Percentiles rank a stretch among this genome's conserved stretches.
phyloP scores from a whole-genome alignment of 2,113 vertebrate species.

The Isichthys henryi region DNA sequence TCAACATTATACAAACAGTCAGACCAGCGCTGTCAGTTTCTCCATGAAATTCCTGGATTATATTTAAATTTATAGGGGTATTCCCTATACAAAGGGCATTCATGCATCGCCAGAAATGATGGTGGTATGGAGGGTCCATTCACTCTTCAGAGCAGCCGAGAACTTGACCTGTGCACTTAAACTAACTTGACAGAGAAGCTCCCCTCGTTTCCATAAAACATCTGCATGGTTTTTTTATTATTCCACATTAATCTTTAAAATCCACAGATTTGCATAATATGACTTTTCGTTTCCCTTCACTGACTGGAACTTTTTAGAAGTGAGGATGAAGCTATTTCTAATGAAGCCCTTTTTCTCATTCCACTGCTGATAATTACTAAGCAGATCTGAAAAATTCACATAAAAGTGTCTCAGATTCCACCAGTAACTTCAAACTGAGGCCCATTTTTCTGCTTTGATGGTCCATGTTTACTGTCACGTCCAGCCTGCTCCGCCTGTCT shows the following conservation, averaged over 20 bases:
- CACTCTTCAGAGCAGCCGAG: background rate
- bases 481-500: too few species aligned
- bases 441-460: background rate
- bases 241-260: background rate
- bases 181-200: background rate
- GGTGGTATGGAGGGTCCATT: background rate
- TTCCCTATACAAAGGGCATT: background rate
- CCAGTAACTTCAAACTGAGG: background rate
- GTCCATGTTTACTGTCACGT: background rate
- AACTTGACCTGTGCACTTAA: constrained; percentile 5
- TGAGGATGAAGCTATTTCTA: background rate
- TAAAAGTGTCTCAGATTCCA: background rate
- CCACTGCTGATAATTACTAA: background rate
- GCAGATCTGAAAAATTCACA: background rate
- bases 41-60: background rate
- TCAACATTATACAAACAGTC: background rate
- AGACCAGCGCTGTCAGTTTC: background rate
- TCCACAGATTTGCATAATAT: background rate
- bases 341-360: background rate
- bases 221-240: constrained; percentile 1
- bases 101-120: background rate
- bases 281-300: constrained; percentile 4
- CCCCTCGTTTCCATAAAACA: background rate
- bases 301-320: background rate
- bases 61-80: background rate